These are phyloP conservation scores for Platichthys stellatus DNA, from an alignment of 2,113 vertebrate genomes.

Conservation along the genomic window DNA sequence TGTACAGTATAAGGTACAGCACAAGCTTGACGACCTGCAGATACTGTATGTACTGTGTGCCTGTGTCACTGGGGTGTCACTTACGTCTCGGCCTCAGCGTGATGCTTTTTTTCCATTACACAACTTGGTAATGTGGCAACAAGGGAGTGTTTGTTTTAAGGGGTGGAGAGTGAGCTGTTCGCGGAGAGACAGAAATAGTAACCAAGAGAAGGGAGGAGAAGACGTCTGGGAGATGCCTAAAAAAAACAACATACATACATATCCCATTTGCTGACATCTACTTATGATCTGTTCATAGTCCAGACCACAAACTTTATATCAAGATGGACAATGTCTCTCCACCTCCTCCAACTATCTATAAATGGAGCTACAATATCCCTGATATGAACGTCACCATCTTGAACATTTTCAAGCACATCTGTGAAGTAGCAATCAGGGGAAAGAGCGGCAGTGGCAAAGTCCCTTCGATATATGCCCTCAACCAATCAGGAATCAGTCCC, in stretches of 20 bases:
- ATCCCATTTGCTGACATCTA: no score
- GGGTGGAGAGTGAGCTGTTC: constrained; percentile 19
- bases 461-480: no score
- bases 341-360: no score
- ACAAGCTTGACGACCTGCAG: constrained; percentile 13
- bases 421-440: no score
- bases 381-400: no score
- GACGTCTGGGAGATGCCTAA: background rate
- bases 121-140: constrained; percentile 46
- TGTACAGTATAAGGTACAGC: constrained; percentile 22
- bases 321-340: no score
- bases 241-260: background rate
- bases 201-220: background rate
- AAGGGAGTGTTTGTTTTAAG: constrained; percentile 62
- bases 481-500: no score
- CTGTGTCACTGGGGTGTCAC: constrained; percentile 13
- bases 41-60: constrained; percentile 11
- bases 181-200: constrained; percentile 41
- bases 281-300: no score
- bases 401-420: no score
- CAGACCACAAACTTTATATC: no score
- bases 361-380: no score
- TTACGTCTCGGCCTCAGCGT: constrained; percentile 20
- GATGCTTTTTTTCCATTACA: constrained; percentile 66
- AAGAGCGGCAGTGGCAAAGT: no score